A percentile compares a stretch with the other conserved stretches of the same genome.
Conservation (phyloP, 2,888 invertebrate species). For the Strigamia transsilvanica region DNA sequence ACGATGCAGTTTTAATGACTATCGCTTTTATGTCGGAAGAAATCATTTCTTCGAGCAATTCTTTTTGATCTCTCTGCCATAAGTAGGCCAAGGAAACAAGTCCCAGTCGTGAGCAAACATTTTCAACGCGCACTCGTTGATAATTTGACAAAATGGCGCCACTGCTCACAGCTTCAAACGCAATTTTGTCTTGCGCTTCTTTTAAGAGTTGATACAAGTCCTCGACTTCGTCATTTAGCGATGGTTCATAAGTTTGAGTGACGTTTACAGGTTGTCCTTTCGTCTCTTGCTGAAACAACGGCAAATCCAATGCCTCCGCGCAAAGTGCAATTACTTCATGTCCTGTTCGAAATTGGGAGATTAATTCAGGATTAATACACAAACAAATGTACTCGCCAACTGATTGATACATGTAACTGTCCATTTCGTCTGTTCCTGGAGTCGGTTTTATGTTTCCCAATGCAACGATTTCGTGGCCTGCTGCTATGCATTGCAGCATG, state of each 20-base stretch:
- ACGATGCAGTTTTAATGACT: conserved; percentile 95
- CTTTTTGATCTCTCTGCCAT: conserved; percentile 95
- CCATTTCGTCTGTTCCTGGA: conserved; percentile 77
- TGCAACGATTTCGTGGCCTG: conserved; percentile 94
- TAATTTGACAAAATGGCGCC: conserved; percentile 99
- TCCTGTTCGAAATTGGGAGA: conserved; percentile 63
- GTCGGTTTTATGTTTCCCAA: conserved; percentile 93
- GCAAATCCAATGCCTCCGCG: conserved; percentile 92
- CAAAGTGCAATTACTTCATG: conserved; percentile 91
- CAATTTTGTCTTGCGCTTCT: conserved; percentile 75
- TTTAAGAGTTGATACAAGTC: conserved; percentile 86
- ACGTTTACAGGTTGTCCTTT: conserved; percentile 82
- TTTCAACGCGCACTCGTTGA: conserved; percentile 95
- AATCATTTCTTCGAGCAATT: conserved; percentile 96
- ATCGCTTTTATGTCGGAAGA: conserved; percentile 89
- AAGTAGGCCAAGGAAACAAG: conserved; percentile 90
- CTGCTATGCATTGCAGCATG: conserved; percentile 96
- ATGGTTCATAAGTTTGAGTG: conserved; percentile 80
- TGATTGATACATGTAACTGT: conserved; percentile 99
- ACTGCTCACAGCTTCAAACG: conserved; percentile 91
- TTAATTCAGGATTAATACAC: too few relatives aligned
- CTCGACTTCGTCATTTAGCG: conserved; percentile 94
- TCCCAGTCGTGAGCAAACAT: conserved; percentile 93
- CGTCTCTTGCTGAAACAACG: conserved; percentile 85
- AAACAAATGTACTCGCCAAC: conserved; percentile 69